Evolutionary conservation across 1,140 invertebrate species (phyloP), one percentile per base, ranked within the genome.

Genomic region (Adelges cooleyi): DNA sequence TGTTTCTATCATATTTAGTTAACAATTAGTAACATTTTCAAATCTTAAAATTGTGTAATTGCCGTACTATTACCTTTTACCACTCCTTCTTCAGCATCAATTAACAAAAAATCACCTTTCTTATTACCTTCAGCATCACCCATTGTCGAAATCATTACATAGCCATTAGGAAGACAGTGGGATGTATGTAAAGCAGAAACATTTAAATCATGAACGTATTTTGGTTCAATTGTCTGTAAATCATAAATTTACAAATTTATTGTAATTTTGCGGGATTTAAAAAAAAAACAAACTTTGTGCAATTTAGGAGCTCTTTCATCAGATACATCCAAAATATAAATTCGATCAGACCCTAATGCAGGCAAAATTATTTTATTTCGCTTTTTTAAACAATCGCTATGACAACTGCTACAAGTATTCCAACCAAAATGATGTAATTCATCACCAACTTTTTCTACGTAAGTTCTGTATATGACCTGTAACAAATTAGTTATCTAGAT

Each of bases 361-460:
- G 95, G 94, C 25, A 97, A 72, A 10, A 98, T 82, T 15, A 98
- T 72, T 23, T 86, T 83, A 72, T 92, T 81, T 29, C 92, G 76
- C 66, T 82, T 82, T 11, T 83, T 79, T 0, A 79, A 76, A 0
- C 77, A 71, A 68, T 85, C 83, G 46, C 79, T 78, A 73, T 85
- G 79, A 74, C 92, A 96, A 76, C 91, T 94, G 68, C 90, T 93
- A 73, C 95, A 98, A 9, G 91, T 82, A 73, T 98, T 98, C 94
- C 94, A 98, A 0, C 94, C 95, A 17, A 84, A 87, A 73, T 98
- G 95, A 74, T 98, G 95, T 0, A 98, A 73, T 75, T 98, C 95
- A 72, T 98, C 91, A 1, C 85, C 87, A 5, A 80, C 72, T 59
- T 86, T 75, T n/a, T 84, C 83, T 71, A 93, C 86, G 66, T 84